phyloP scores from a whole-genome alignment of 2,113 vertebrate genomes.

The Albula goreensis region DNA sequence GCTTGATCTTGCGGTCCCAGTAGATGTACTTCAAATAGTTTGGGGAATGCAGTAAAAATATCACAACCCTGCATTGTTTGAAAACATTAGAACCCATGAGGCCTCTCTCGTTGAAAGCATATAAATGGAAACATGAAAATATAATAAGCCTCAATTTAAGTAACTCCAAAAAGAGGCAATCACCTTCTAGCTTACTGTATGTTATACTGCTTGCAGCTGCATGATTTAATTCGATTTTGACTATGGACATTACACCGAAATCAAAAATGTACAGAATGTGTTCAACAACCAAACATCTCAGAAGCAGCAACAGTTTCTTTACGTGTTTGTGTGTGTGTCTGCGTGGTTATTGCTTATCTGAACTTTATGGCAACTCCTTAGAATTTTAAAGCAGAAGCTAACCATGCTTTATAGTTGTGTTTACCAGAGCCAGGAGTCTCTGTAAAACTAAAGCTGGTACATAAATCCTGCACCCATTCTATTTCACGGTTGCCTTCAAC shows the following conservation, averaged over 20 bases:
- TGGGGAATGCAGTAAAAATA: neutral
- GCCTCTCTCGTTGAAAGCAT: constrained; percentile 6
- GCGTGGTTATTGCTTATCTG: constrained; percentile 9
- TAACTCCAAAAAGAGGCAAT: neutral
- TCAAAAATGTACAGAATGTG: neutral
- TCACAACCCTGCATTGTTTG: neutral
- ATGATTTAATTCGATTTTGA: neutral
- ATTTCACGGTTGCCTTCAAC: neutral
- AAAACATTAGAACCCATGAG: neutral
- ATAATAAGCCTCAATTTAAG: constrained; percentile 25
- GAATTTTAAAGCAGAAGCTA: neutral
- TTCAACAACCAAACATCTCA: neutral
- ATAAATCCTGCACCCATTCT: neutral
- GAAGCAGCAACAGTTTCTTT: neutral
- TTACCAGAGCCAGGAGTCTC: neutral
- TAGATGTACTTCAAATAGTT: neutral
- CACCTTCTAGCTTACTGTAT: neutral
- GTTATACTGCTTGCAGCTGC: constrained; percentile 5
- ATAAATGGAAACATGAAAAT: constrained; percentile 34
- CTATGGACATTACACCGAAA: neutral
- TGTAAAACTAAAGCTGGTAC: neutral
- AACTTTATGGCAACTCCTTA: neutral
- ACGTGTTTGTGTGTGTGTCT: constrained; percentile 31
- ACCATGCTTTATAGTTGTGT: neutral
- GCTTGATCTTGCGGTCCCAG: neutral